Conservation (phyloP, 2,888 invertebrate species). For the Macropis europaea region DNA sequence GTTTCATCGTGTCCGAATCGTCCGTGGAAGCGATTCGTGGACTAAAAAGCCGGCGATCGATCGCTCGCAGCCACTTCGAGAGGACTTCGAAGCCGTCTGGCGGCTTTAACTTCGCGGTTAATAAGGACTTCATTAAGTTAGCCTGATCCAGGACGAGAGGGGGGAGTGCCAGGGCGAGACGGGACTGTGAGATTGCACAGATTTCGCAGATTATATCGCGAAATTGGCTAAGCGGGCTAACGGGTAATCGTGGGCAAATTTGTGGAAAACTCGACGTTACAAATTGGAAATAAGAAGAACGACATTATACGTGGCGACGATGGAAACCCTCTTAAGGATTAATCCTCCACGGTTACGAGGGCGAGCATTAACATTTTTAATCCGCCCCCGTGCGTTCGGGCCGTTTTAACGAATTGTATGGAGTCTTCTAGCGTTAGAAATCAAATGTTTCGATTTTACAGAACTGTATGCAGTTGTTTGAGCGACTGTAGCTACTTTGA, state of each 20-base stretch:
- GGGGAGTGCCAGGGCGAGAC: slow-evolving; percentile 29
- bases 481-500: too few species aligned
- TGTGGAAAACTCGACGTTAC: slow-evolving; percentile 50
- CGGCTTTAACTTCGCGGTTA: slow-evolving; percentile 59
- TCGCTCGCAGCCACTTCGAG: slow-evolving; percentile 32
- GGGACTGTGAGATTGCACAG: slow-evolving; percentile 59
- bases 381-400: neutral
- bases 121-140: slow-evolving; percentile 67
- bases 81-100: slow-evolving; percentile 47
- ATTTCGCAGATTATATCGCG: slow-evolving; percentile 57
- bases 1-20: neutral
- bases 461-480: too few species aligned
- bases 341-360: slow-evolving; percentile 31
- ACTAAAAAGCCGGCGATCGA: slow-evolving; percentile 50
- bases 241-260: slow-evolving; percentile 56
- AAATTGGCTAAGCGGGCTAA: slow-evolving; percentile 53
- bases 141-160: slow-evolving; percentile 50
- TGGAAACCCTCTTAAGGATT: slow-evolving; percentile 30
- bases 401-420: too few species aligned
- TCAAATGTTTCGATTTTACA: too few species aligned
- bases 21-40: slow-evolving; percentile 23
- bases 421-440: neutral
- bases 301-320: slow-evolving; percentile 22
- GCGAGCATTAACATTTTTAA: slow-evolving; percentile 12
- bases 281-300: slow-evolving; percentile 52